phyloP scores from a whole-genome alignment of 2,888 invertebrate genomes.

The Muscina levida region DNA sequence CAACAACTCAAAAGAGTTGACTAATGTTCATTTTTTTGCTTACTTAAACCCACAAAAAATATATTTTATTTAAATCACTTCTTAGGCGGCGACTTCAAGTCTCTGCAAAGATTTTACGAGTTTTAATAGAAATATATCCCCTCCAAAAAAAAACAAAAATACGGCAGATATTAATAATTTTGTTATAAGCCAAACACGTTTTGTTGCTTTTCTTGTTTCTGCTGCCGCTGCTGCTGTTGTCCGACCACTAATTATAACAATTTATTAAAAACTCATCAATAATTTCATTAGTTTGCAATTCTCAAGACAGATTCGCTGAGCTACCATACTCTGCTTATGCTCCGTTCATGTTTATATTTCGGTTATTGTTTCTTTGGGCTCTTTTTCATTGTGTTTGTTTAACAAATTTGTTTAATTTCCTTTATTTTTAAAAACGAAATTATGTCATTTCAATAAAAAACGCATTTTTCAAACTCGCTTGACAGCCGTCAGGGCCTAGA shows the following conservation, averaged over 20 bases:
- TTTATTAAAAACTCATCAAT: constrained; percentile 64
- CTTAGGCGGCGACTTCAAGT: constrained; percentile 17
- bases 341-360: background rate
- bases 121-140: background rate
- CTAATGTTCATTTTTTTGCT: too few relatives aligned
- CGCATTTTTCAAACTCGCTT: constrained; percentile 47
- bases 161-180: background rate
- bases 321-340: too few relatives aligned
- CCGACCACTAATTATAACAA: constrained; percentile 52
- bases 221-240: background rate
- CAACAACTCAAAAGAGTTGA: too few relatives aligned
- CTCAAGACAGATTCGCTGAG: too few relatives aligned
- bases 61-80: constrained; percentile 7
- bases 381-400: constrained; percentile 30
- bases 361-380: too few relatives aligned
- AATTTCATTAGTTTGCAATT: constrained; percentile 37
- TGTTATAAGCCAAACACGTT: constrained; percentile 12
- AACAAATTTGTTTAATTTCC: constrained; percentile 35
- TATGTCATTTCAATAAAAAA: constrained; percentile 64
- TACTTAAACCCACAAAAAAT: too few relatives aligned
- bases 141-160: background rate
- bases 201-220: background rate
- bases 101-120: constrained; percentile 1
- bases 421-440: constrained; percentile 34
- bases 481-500: background rate